These are phyloP conservation scores for Seriola rivoliana DNA, from an alignment of 2,113 vertebrate genomes.

Conservation along the genomic window DNA sequence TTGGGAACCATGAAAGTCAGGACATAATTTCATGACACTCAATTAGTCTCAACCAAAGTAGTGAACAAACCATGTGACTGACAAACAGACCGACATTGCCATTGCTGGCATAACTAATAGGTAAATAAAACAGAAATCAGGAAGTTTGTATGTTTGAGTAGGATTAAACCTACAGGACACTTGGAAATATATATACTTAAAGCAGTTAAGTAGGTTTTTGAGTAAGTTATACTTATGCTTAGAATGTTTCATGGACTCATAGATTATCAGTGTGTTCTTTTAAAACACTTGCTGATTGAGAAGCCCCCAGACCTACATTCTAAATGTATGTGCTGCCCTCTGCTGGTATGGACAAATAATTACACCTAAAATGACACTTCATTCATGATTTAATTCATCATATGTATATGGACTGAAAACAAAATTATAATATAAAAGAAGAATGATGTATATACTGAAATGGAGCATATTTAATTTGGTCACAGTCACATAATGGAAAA, in stretches of 20 bases:
- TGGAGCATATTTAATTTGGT: background rate
- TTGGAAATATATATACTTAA: too few relatives aligned
- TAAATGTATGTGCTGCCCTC: slow-evolving; percentile 23
- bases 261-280: background rate
- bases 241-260: background rate
- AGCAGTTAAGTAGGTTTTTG: background rate
- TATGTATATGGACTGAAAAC: background rate
- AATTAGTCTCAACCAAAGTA: too few relatives aligned
- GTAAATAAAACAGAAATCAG: too few relatives aligned
- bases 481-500: background rate
- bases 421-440: background rate
- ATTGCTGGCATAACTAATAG: too few relatives aligned
- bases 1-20: too few relatives aligned
- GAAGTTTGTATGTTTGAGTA: too few relatives aligned
- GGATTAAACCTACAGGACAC: too few relatives aligned
- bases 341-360: slow-evolving; percentile 7
- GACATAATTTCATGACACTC: too few relatives aligned
- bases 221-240: background rate
- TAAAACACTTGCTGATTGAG: background rate
- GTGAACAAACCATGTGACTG: too few relatives aligned
- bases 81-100: too few relatives aligned
- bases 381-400: background rate
- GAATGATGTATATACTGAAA: background rate
- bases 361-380: background rate
- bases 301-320: background rate